These are phyloP conservation scores for Gallirallus australis DNA, from an alignment of 2,797 vertebrate genomes.

Conservation along the genomic window DNA sequence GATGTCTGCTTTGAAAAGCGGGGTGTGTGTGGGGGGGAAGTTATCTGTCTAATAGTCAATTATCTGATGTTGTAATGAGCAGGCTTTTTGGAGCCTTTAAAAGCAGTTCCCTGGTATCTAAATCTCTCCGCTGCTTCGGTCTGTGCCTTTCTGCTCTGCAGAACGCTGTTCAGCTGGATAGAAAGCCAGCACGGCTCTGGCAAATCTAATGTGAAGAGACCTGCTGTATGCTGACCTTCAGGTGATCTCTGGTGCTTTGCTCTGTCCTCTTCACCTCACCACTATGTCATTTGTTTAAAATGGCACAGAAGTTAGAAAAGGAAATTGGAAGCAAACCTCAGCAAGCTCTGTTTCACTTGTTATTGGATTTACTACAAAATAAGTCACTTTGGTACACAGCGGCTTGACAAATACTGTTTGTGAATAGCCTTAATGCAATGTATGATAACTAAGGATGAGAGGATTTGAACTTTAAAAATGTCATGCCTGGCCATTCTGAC, in stretches of 20 bases:
- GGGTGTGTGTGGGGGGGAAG: neutral
- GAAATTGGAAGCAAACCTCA: constrained; percentile 44
- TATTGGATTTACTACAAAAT: constrained; percentile 31
- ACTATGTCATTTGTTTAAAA: constrained; percentile 31
- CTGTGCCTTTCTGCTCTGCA: constrained; percentile 2
- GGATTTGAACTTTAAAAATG: constrained; percentile 63
- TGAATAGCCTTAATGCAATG: neutral
- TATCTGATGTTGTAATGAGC: constrained; percentile 34
- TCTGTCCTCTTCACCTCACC: constrained; percentile 38
- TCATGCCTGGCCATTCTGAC: constrained; percentile 44
- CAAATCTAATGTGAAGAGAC: neutral
- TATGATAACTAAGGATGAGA: constrained; percentile 26
- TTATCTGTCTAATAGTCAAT: constrained; percentile 40
- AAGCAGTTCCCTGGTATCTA: constrained; percentile 13
- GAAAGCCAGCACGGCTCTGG: neutral
- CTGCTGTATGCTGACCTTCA: constrained; percentile 40
- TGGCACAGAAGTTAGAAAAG: constrained; percentile 25
- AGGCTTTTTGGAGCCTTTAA: constrained; percentile 16
- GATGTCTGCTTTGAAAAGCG: constrained; percentile 50
- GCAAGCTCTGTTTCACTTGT: constrained; percentile 6
- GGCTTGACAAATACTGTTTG: constrained; percentile 43
- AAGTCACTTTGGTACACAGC: constrained; percentile 12
- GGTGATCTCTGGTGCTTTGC: constrained; percentile 22
- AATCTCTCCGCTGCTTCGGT: neutral
- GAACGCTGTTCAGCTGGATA: neutral